phyloP scores from a whole-genome alignment of 35 echinoderm and acorn worm species.

The Heliocidaris erythrogramma region DNA sequence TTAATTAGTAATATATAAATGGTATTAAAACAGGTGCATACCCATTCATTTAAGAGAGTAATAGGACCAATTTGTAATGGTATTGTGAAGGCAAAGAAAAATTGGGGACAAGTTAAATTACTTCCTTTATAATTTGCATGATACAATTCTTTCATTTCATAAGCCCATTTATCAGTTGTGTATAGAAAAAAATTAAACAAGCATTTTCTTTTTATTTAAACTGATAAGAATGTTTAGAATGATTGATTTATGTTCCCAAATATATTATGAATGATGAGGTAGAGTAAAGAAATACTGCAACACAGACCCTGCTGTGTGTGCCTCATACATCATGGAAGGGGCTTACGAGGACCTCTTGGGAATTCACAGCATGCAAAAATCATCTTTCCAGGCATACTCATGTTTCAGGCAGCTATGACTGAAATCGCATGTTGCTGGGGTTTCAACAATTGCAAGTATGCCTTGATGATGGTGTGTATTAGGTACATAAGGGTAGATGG shows the following conservation, averaged over 20 bases:
- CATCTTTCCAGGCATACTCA: slow-evolving; percentile 16
- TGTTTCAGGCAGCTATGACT: slow-evolving; percentile 9
- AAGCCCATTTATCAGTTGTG: too few species aligned
- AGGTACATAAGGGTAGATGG: background rate
- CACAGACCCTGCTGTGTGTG: background rate
- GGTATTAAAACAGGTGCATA: too few species aligned
- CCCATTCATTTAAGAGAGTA: too few species aligned
- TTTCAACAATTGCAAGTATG: slow-evolving; percentile 37
- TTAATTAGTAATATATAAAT: too few species aligned
- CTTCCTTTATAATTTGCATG: too few species aligned
- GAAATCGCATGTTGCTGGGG: slow-evolving; percentile 9
- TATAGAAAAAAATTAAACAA: background rate
- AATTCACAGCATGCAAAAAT: slow-evolving; percentile 18
- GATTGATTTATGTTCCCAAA: background rate
- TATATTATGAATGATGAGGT: background rate
- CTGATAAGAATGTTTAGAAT: background rate
- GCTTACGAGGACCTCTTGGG: background rate
- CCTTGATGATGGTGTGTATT: background rate
- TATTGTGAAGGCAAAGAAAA: too few species aligned
- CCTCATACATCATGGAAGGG: background rate
- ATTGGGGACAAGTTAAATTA: too few species aligned
- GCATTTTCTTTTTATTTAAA: background rate
- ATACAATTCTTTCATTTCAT: too few species aligned
- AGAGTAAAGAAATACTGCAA: background rate
- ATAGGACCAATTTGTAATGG: too few species aligned